Conservation (phyloP, 2,888 invertebrate genomes). For the Tinea pellionella region DNA sequence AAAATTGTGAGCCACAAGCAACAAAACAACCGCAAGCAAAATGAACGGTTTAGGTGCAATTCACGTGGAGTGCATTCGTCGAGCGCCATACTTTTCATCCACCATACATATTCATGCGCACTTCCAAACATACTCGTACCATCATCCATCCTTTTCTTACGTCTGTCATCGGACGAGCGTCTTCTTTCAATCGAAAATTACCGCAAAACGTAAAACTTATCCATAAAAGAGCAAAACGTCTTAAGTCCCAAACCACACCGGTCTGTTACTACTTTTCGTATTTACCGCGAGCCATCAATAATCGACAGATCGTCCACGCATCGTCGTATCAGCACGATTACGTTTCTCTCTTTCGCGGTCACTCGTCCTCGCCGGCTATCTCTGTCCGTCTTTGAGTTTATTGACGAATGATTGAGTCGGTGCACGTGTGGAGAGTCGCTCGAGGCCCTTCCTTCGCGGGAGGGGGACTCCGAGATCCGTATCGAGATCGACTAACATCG, state of each 20-base stretch:
- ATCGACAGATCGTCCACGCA: constrained; percentile 30
- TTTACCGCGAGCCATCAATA: constrained; percentile 8
- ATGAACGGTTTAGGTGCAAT: constrained; percentile 32
- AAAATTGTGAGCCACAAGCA: constrained; percentile 8
- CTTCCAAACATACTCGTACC: constrained; percentile 25
- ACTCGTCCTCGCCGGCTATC: constrained; percentile 32
- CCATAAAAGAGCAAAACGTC: not conserved
- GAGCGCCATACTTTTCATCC: constrained; percentile 25
- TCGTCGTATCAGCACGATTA: constrained; percentile 29
- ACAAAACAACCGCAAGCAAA: constrained; percentile 10
- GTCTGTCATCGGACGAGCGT: constrained; percentile 23
- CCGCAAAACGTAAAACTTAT: constrained; percentile 15
- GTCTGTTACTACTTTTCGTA: constrained; percentile 9
- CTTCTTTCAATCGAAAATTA: constrained; percentile 29
- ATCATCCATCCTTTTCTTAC: constrained; percentile 39
- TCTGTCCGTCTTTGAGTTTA: constrained; percentile 42
- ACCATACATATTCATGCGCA: constrained; percentile 22
- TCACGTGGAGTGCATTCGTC: constrained; percentile 26
- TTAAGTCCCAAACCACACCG: not conserved
- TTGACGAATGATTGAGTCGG: constrained; percentile 59
- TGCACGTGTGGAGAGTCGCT: constrained; percentile 42
- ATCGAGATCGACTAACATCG: constrained; percentile 34
- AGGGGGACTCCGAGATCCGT: constrained; percentile 26
- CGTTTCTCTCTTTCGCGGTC: constrained; percentile 31
- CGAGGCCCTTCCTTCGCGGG: constrained; percentile 38